A percentile compares a stretch with the other conserved stretches of the same genome.
Conservation (phyloP, 2,797 vertebrate species). For the Potorous gilbertii region DNA sequence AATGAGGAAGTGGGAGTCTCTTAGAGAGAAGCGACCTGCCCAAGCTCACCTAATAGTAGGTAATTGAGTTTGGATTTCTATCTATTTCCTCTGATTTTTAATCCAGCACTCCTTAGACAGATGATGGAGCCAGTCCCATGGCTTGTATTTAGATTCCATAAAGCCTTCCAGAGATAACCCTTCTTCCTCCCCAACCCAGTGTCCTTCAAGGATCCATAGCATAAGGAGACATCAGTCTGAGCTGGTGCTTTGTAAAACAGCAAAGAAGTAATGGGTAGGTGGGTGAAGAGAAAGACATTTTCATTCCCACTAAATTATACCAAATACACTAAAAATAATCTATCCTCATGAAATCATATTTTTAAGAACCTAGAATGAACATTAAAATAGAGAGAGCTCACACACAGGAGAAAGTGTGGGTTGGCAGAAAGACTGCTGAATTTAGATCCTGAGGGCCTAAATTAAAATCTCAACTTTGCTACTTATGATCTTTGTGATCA, state of each 20-base stretch:
- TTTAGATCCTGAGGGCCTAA: not conserved
- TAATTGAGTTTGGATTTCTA: not conserved
- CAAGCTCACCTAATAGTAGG: not conserved
- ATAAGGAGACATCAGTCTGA: not conserved
- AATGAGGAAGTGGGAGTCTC: not conserved
- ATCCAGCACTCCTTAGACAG: not conserved
- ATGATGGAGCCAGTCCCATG: not conserved
- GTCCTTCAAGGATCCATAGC: not conserved
- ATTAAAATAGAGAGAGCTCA: not conserved
- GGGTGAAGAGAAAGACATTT: not conserved
- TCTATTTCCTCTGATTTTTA: not conserved
- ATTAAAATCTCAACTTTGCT: not conserved
- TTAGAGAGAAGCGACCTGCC: not conserved
- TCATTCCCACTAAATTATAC: not conserved
- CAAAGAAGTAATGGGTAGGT: not conserved
- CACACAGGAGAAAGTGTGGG: not conserved
- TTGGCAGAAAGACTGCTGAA: not conserved
- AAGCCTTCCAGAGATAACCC: not conserved
- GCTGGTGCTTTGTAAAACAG: not conserved
- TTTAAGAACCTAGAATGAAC: not conserved
- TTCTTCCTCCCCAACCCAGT: not conserved
- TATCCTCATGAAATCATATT: not conserved
- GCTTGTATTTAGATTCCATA: not conserved
- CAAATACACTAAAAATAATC: not conserved
- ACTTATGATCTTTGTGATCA: not conserved